Conservation (phyloP, 1,140 invertebrate genomes). For the Oncopodura yosiiana region DNA sequence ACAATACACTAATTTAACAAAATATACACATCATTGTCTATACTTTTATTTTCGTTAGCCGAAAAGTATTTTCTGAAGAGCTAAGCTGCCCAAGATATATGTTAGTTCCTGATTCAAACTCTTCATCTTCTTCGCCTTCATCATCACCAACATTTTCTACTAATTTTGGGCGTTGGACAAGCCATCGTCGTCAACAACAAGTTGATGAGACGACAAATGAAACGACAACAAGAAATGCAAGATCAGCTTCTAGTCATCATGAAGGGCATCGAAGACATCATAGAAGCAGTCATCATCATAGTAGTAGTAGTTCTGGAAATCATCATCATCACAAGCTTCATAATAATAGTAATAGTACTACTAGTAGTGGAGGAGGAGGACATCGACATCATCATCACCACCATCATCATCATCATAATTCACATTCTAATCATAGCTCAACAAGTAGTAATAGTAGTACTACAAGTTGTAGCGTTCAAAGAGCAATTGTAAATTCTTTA, state of each 20-base stretch:
- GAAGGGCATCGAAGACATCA: no score
- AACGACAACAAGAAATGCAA: no score
- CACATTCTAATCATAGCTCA: neutral
- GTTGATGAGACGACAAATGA: no score
- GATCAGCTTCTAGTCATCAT: no score
- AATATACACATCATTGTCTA: no score
- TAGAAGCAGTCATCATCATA: no score
- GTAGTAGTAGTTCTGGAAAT: neutral
- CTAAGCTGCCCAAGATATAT: conserved; percentile 26
- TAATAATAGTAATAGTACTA: conserved; percentile 1
- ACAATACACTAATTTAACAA: neutral
- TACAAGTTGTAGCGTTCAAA: no score
- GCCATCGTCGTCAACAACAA: neutral
- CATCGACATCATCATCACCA: neutral
- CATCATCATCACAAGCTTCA: conserved; percentile 1
- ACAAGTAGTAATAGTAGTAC: neutral
- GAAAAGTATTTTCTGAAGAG: conserved; percentile 29
- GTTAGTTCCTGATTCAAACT: conserved; percentile 27
- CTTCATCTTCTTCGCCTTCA: conserved; percentile 20
- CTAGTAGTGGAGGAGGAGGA: neutral
- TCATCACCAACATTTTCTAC: conserved; percentile 18
- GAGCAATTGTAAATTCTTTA: no score
- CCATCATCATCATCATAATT: neutral
- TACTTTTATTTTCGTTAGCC: conserved; percentile 9
- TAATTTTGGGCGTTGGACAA: no score